Evolutionary conservation across 2,888 invertebrate species (phyloP).

Genomic region (Thecocarcelia acutangulata): DNA sequence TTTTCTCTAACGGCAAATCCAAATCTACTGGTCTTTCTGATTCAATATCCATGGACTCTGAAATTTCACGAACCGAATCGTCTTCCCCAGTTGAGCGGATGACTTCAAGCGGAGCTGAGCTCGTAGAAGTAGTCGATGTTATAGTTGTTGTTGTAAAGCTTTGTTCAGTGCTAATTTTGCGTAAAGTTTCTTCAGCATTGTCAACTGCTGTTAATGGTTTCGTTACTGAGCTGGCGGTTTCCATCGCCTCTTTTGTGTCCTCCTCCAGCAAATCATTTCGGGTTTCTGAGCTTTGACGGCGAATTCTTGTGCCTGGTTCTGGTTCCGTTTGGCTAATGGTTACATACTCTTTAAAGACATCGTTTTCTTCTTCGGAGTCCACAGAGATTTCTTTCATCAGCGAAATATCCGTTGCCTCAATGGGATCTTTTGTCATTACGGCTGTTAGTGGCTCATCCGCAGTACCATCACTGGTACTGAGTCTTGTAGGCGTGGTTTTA

Average conservation of each 20-base stretch:
- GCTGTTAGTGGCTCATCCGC: slow-evolving; percentile 52
- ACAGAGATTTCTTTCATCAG: slow-evolving; percentile 75
- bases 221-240: slow-evolving; percentile 45
- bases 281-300: slow-evolving; percentile 80
- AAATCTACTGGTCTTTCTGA: slow-evolving; percentile 71
- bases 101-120: slow-evolving; percentile 73
- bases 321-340: slow-evolving; percentile 75
- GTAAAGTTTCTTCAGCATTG: slow-evolving; percentile 13
- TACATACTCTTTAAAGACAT: slow-evolving; percentile 77
- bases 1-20: slow-evolving; percentile 78
- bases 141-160: slow-evolving; percentile 73
- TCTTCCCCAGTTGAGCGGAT: slow-evolving; percentile 75
- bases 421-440: slow-evolving; percentile 42
- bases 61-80: slow-evolving; percentile 76
- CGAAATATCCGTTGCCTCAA: slow-evolving; percentile 74
- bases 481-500: slow-evolving; percentile 76
- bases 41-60: slow-evolving; percentile 71
- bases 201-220: neutral
- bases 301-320: slow-evolving; percentile 74
- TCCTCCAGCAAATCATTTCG: slow-evolving; percentile 77
- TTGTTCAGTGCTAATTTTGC: slow-evolving; percentile 67
- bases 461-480: slow-evolving; percentile 55
- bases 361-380: slow-evolving; percentile 76
- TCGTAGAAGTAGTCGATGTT: slow-evolving; percentile 72
- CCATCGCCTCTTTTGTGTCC: slow-evolving; percentile 60